phyloP scores from a whole-genome alignment of 37 sponge, comb jelly and placozoan genomes.

The Tethya wilhelma region DNA sequence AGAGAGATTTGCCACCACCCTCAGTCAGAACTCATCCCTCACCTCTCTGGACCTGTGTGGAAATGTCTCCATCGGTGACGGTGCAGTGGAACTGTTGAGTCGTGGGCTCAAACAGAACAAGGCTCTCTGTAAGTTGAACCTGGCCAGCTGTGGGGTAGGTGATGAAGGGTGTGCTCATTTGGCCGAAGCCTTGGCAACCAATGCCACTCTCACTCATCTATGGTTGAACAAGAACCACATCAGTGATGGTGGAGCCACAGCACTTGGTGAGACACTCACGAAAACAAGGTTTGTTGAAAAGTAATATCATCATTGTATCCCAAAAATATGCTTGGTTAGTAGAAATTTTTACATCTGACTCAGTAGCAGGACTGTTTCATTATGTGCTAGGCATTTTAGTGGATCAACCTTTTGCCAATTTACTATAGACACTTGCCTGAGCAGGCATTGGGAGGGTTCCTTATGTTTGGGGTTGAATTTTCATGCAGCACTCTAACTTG shows the following conservation, averaged over 20 bases:
- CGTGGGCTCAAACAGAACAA: slow-evolving; percentile 25
- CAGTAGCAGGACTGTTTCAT: too few relatives aligned
- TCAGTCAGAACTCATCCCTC: slow-evolving; percentile 11
- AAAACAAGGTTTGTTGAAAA: slow-evolving; percentile 9
- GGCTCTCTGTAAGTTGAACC: neutral
- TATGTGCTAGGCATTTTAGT: too few relatives aligned
- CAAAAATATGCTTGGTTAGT: too few relatives aligned
- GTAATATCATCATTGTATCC: neutral
- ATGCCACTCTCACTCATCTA: slow-evolving; percentile 17
- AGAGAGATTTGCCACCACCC: slow-evolving; percentile 1
- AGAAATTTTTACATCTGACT: too few relatives aligned
- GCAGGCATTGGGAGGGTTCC: too few relatives aligned
- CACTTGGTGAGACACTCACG: slow-evolving; percentile 2
- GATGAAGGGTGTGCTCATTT: slow-evolving; percentile 46
- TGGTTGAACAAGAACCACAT: slow-evolving; percentile 22
- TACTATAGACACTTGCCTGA: too few relatives aligned
- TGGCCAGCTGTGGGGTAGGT: slow-evolving; percentile 42
- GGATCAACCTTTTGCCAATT: too few relatives aligned
- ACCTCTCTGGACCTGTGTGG: slow-evolving; percentile 24
- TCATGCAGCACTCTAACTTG: slow-evolving; percentile 4
- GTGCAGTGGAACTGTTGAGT: slow-evolving; percentile 22
- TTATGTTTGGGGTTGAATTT: too few relatives aligned
- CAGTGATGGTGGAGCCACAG: slow-evolving; percentile 34
- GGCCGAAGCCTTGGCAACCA: slow-evolving; percentile 27
- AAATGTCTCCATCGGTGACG: slow-evolving; percentile 16